Percentiles rank a stretch among this genome's conserved stretches.
These are phyloP conservation scores for Dicerorhinus sumatrensis DNA, from an alignment of 2,113 vertebrate species.

Conservation along the genomic window DNA sequence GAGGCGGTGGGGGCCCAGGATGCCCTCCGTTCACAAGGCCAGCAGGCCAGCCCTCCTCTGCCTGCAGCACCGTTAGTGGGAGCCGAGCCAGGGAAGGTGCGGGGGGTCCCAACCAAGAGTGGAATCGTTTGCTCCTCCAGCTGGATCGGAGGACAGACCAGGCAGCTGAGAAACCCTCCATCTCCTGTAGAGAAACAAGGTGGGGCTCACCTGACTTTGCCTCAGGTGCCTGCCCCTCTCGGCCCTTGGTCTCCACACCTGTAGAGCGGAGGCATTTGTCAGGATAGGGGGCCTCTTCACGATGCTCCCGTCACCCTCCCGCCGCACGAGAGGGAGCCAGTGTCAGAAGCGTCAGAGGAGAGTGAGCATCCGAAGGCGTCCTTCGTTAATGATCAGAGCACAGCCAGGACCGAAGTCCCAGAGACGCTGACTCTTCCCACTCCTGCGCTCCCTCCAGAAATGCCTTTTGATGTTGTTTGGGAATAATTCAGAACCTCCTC, in stretches of 20 bases:
- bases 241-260: not conserved
- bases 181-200: rapidly evolving
- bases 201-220: too few species aligned
- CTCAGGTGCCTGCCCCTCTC: not conserved
- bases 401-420: not conserved
- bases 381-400: too few species aligned
- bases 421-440: not conserved
- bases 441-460: too few species aligned
- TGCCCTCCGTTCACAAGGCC: not conserved
- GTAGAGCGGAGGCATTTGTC: not conserved
- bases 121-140: too few species aligned
- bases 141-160: not conserved
- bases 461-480: not conserved
- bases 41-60: not conserved
- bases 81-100: not conserved
- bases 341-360: not conserved
- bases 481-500: too few species aligned
- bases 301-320: too few species aligned
- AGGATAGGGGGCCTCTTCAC: too few species aligned
- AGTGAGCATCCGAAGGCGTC: rapidly evolving
- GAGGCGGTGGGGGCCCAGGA: not conserved
- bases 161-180: not conserved
- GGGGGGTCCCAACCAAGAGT: not conserved
- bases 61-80: not conserved
- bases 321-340: rapidly evolving